A percentile compares a stretch with the other conserved stretches of the same genome.
Conservation (phyloP, 2,888 invertebrate genomes). For the Osedax frankpressi region DNA sequence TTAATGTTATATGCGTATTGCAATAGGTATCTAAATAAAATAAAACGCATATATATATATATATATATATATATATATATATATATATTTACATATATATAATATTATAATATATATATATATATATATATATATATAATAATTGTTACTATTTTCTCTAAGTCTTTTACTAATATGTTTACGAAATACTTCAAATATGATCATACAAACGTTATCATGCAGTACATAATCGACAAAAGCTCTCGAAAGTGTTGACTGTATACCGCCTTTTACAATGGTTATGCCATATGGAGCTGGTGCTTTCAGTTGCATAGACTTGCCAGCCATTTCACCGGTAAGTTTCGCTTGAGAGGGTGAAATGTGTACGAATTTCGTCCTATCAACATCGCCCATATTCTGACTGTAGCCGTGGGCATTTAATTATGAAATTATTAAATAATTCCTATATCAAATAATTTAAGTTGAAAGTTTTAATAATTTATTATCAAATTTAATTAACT, state of each 20-base stretch:
- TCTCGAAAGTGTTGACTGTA: constrained; percentile 5
- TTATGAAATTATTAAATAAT: too few relatives aligned
- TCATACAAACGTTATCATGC: background rate
- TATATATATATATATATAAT: background rate
- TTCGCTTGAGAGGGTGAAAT: background rate
- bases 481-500: too few relatives aligned
- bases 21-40: too few relatives aligned
- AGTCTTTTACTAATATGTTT: background rate
- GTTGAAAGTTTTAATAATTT: too few relatives aligned
- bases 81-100: too few relatives aligned
- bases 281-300: constrained; percentile 4
- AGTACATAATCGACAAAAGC: constrained; percentile 1
- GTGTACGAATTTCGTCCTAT: constrained; percentile 3
- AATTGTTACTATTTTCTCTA: background rate
- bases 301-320: background rate
- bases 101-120: background rate
- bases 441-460: too few relatives aligned
- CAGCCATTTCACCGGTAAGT: background rate
- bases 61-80: too few relatives aligned
- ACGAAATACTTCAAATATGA: too few relatives aligned
- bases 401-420: background rate
- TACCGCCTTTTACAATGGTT: constrained; percentile 1
- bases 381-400: background rate
- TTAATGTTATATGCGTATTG: too few relatives aligned
- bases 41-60: too few relatives aligned